Conservation (phyloP, 2,888 invertebrate genomes). For the Acanthococcus lagerstroemiae region DNA sequence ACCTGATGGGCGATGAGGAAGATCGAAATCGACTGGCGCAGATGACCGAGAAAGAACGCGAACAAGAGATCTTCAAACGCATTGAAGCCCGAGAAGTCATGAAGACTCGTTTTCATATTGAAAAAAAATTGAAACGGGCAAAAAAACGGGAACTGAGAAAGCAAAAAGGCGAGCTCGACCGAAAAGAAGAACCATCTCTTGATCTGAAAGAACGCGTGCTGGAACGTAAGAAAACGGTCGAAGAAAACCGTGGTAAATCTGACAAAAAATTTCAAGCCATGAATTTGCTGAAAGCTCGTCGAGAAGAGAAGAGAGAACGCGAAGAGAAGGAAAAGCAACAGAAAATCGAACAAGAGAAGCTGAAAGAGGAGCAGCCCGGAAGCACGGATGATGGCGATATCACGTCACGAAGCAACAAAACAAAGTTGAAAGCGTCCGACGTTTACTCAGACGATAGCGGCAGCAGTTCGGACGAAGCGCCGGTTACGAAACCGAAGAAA, state of each 20-base stretch:
- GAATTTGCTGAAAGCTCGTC: slow-evolving; percentile 76
- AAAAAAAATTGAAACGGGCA: slow-evolving; percentile 78
- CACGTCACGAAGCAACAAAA: slow-evolving; percentile 33
- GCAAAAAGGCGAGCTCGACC: slow-evolving; percentile 44
- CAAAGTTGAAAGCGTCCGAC: slow-evolving; percentile 82
- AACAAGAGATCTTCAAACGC: slow-evolving; percentile 92
- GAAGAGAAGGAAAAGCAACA: slow-evolving; percentile 46
- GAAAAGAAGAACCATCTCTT: slow-evolving; percentile 44
- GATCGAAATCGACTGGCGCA: slow-evolving; percentile 80
- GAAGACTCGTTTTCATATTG: slow-evolving; percentile 93
- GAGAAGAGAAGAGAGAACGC: slow-evolving; percentile 78
- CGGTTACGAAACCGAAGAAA: not conserved
- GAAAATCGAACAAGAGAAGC: slow-evolving; percentile 44
- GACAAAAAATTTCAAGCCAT: slow-evolving; percentile 81
- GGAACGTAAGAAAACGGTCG: slow-evolving; percentile 81
- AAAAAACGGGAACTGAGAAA: slow-evolving; percentile 62
- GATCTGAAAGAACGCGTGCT: slow-evolving; percentile 70
- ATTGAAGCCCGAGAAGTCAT: slow-evolving; percentile 89
- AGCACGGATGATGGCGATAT: not conserved
- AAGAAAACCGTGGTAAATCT: slow-evolving; percentile 63
- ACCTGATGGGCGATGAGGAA: slow-evolving; percentile 93
- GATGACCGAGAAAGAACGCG: slow-evolving; percentile 93
- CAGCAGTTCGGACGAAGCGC: slow-evolving; percentile 36
- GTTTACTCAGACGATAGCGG: slow-evolving; percentile 44
- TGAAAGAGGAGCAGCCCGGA: slow-evolving; percentile 37